These are phyloP conservation scores for Scelioninae gen. 1 DNA, from an alignment of 2,888 invertebrate genomes.

Conservation along the genomic window DNA sequence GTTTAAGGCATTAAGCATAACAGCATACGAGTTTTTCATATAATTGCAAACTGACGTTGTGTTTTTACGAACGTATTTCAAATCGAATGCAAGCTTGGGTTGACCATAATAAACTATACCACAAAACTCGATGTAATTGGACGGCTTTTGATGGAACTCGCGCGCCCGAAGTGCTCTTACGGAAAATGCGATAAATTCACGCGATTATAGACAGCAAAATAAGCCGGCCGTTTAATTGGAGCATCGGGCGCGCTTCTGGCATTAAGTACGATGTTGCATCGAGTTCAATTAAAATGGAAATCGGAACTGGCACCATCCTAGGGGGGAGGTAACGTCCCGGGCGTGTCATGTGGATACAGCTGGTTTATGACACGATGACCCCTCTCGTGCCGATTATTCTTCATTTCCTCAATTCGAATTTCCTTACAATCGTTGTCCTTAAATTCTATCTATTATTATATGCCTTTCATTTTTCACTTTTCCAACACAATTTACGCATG, in stretches of 20 bases:
- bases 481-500: constrained; percentile 27
- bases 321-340: constrained; percentile 72
- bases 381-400: constrained; percentile 26
- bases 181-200: constrained; percentile 60
- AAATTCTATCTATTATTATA: too few relatives aligned
- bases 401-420: constrained; percentile 16
- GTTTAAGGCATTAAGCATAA: too few relatives aligned
- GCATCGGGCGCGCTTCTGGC: constrained; percentile 81
- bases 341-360: constrained; percentile 38
- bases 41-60: too few relatives aligned
- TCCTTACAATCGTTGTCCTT: too few relatives aligned
- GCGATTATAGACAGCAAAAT: constrained; percentile 61
- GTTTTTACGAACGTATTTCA: too few relatives aligned
- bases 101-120: too few relatives aligned
- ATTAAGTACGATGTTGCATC: constrained; percentile 83
- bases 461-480: constrained; percentile 1
- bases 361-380: constrained; percentile 34
- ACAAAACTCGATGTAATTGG: constrained; percentile 38
- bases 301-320: too few relatives aligned
- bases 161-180: constrained; percentile 54
- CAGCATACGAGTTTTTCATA: too few relatives aligned
- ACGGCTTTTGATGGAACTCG: constrained; percentile 40
- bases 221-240: constrained; percentile 81
- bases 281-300: constrained; percentile 84
- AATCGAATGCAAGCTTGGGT: too few relatives aligned